Conservation (phyloP, 2,797 vertebrate species). For the Gephyroberyx darwinii region DNA sequence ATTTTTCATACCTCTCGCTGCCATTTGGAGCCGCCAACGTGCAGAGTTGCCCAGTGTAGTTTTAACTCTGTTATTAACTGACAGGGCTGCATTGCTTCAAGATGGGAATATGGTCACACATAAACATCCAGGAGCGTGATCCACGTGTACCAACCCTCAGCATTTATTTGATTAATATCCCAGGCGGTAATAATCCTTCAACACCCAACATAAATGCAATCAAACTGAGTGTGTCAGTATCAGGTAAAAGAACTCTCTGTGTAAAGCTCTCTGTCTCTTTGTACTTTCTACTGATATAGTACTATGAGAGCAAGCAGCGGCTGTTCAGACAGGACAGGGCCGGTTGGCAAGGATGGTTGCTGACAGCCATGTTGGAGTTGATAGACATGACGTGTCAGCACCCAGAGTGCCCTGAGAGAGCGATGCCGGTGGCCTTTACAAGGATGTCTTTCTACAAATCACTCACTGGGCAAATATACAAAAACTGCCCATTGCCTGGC, state of each 20-base stretch:
- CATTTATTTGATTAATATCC: conserved; percentile 72
- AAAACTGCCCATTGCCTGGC: conserved; percentile 53
- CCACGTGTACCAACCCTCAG: conserved; percentile 40
- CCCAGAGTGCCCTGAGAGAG: conserved; percentile 67
- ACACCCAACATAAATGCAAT: conserved; percentile 66
- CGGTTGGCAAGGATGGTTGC: conserved; percentile 48
- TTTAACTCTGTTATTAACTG: conserved; percentile 53
- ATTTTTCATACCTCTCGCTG: too few species aligned
- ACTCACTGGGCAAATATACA: conserved; percentile 78
- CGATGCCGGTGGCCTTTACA: conserved; percentile 74
- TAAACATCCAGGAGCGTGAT: conserved; percentile 67
- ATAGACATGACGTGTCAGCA: conserved; percentile 77
- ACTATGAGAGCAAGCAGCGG: conserved; percentile 33
- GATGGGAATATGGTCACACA: conserved; percentile 43
- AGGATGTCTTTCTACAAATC: conserved; percentile 78
- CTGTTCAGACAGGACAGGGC: not conserved
- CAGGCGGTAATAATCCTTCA: conserved; percentile 68
- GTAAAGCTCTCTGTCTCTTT: conserved; percentile 12
- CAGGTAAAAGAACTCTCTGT: conserved; percentile 63
- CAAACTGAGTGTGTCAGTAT: conserved; percentile 58
- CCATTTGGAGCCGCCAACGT: too few species aligned
- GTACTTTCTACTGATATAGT: conserved; percentile 50
- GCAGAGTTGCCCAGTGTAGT: conserved; percentile 19
- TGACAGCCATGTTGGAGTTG: conserved; percentile 74
- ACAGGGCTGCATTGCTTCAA: conserved; percentile 42